These are phyloP conservation scores for Sinocyclocheilus maitianheensis DNA, from an alignment of 2,113 vertebrate genomes.

Conservation along the genomic window DNA sequence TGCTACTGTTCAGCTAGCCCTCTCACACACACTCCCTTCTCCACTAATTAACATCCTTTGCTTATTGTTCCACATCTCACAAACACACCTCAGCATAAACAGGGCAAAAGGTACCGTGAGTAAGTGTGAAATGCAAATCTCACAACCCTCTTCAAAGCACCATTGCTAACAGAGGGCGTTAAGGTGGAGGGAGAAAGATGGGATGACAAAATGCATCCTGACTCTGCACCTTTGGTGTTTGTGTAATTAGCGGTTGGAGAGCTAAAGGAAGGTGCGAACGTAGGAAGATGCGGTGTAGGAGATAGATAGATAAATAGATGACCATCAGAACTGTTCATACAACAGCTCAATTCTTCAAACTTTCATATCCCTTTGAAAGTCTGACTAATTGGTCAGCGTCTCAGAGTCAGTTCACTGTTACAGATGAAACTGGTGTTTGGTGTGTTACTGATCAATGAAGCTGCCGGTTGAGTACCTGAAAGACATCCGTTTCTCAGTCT, in stretches of 20 bases:
- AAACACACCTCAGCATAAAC: constrained; percentile 35
- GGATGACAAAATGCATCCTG: constrained; percentile 74
- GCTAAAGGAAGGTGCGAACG: constrained; percentile 66
- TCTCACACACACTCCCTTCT: constrained; percentile 49
- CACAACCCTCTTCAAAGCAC: constrained; percentile 29
- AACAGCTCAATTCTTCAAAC: background rate
- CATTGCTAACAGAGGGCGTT: background rate
- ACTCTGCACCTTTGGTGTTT: constrained; percentile 67
- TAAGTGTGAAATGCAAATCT: constrained; percentile 46
- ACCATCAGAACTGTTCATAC: background rate
- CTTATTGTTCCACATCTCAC: constrained; percentile 26
- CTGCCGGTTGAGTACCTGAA: background rate
- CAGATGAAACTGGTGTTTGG: background rate
- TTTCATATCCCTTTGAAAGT: constrained; percentile 4
- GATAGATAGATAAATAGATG: too few species aligned
- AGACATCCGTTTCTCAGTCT: background rate
- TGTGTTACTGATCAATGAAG: background rate
- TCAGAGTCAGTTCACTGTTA: background rate
- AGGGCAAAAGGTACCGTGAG: constrained; percentile 47
- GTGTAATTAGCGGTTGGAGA: constrained; percentile 59
- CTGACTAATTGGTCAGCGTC: background rate
- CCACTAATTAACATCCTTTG: constrained; percentile 37
- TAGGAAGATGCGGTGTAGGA: constrained; percentile 67
- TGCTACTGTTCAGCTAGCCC: constrained; percentile 64
- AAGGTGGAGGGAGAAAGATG: background rate